A percentile compares a stretch with the other conserved stretches of the same genome.
phyloP scores from a whole-genome alignment of 2,113 vertebrate species.

The Chitala chitala region DNA sequence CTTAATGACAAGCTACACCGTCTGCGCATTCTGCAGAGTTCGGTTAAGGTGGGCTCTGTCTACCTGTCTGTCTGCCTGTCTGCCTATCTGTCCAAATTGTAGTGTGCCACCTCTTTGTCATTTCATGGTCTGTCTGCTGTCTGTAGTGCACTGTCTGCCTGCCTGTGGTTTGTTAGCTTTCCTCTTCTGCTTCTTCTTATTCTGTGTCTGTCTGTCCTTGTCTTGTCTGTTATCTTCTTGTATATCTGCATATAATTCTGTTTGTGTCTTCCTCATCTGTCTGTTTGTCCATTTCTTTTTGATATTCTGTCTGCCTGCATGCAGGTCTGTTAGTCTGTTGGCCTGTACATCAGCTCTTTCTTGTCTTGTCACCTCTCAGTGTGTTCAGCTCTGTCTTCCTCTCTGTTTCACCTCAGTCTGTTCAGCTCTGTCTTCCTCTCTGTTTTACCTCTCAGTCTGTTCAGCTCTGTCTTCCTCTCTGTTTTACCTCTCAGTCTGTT shows the following conservation, averaged over 20 bases:
- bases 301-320: no score
- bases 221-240: no score
- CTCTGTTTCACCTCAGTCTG: no score
- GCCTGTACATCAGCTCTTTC: no score
- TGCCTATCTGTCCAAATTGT: background rate
- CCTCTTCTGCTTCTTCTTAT: no score
- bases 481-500: no score
- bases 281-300: background rate
- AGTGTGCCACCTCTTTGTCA: background rate
- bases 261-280: background rate
- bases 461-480: no score
- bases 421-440: no score
- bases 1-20: slow-evolving; percentile 96
- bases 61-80: background rate
- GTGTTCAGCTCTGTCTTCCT: no score
- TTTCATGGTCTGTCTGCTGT: slow-evolving; percentile 2
- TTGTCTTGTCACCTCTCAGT: no score
- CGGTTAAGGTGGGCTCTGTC: slow-evolving; percentile 80
- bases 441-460: no score
- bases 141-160: background rate
- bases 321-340: no score
- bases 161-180: background rate
- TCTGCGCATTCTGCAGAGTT: slow-evolving; percentile 88
- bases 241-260: background rate
- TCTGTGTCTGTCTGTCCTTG: background rate